Evolutionary conservation across 2,113 vertebrate species (phyloP), one percentile per base, ranked within the genome.

Genomic region (Scartelaos histophorus): DNA sequence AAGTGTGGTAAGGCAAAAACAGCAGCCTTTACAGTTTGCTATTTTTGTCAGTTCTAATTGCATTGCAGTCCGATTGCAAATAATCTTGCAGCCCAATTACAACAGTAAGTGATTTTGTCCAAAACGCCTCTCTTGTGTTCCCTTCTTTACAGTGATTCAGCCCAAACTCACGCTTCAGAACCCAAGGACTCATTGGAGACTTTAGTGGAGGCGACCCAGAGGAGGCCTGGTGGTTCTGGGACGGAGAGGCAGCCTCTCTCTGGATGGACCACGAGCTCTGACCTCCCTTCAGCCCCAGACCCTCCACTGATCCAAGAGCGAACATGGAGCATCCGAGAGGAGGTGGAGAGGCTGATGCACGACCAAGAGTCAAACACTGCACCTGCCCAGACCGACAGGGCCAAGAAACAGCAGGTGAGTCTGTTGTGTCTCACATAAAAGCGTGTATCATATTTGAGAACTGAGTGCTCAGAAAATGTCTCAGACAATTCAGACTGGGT

Each of bases 301-400:
- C 45, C 60, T n/a, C n/a, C n/a, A 11, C 2, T 7, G 45, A 58
- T n/a, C 58, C 56, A 5, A 3, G 38, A 82, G 15, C 71, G 64
- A 70, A 82, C 71, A 2, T 81, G 71, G 49, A 90, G 76, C 70
- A 80, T 93, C 54, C 79, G 73, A 54, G 82, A 88, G 57, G 85
- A 93, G 72, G 88, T 91, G 19, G 80, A 88, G 45, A 73, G 77
- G 25, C 82, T 93, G 54, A 92, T 93, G 87, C 58, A 88, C 70
- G 87, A 91, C 57, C 71, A 90, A 7, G 72, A 69, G 38, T 56
- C 67, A 13, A 10, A 71, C 34, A 22, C 45, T 11, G 57, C 46
- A 0, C 69, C 73, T 0, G 45, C 75, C 61, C 53, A 60, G 29
- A 19, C 22, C 12, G 22, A 58, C 35, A 89, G 74, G 70, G 53